Evolutionary conservation across 2,888 invertebrate species (phyloP).

Genomic region (Gastracanthus pulcherrimus): DNA sequence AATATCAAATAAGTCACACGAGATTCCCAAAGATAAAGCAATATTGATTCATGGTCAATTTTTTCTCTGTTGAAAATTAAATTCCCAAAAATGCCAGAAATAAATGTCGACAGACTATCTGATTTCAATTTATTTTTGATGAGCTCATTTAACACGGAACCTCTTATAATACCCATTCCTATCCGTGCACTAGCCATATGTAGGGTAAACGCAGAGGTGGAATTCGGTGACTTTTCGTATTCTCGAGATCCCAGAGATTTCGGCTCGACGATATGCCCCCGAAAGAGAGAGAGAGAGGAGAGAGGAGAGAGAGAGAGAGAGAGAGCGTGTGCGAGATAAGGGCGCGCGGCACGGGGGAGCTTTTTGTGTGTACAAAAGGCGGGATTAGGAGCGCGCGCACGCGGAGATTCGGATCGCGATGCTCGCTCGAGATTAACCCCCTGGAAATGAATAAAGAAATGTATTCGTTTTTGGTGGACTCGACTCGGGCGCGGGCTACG

Average conservation of each 20-base stretch:
- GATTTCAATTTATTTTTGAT: background rate
- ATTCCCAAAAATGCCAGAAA: no score
- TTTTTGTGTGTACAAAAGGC: conserved; percentile 26
- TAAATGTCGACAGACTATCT: background rate
- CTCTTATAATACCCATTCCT: background rate
- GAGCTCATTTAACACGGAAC: background rate
- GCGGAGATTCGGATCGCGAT: conserved; percentile 43
- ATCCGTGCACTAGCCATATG: background rate
- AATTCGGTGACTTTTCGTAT: conserved; percentile 11
- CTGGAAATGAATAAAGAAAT: conserved; percentile 44
- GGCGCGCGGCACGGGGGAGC: background rate
- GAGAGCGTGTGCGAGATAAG: background rate
- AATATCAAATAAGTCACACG: no score
- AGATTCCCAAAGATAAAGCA: background rate
- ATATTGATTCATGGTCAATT: background rate
- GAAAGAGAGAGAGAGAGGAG: no score
- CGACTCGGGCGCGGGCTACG: background rate
- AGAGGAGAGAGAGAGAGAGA: background rate
- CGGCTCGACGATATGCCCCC: background rate
- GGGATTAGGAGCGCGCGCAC: background rate
- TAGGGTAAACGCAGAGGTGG: background rate
- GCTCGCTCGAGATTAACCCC: conserved; percentile 28
- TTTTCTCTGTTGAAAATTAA: background rate
- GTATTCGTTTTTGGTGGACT: conserved; percentile 38
- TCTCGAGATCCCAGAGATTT: conserved; percentile 15